A percentile compares a stretch with the other conserved stretches of the same genome.
Evolutionary conservation across 2,113 vertebrate genomes (phyloP).

Genomic region (Poeciliopsis retropinna): DNA sequence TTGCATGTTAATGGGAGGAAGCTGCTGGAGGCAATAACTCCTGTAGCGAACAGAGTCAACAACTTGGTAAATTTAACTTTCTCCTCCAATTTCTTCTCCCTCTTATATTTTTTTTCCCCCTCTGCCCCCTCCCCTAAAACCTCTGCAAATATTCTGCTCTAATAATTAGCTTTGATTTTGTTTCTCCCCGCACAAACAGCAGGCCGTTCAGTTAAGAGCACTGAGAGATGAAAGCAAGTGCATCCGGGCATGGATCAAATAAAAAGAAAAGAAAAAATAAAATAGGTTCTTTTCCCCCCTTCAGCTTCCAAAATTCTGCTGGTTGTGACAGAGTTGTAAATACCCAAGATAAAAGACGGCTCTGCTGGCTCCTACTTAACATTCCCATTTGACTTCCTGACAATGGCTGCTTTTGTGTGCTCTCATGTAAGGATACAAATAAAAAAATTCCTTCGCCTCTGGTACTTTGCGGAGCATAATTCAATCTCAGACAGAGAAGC

Average conservation of each 20-base stretch:
- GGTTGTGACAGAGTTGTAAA: constrained; percentile 71
- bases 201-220: constrained; percentile 53
- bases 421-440: constrained; percentile 48
- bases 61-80: constrained; percentile 65
- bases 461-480: constrained; percentile 58
- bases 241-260: constrained; percentile 62
- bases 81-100: constrained; percentile 32
- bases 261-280: constrained; percentile 6
- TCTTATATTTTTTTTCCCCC: constrained; percentile 25
- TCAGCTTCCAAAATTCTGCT: constrained; percentile 55
- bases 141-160: constrained; percentile 58
- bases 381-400: constrained; percentile 71
- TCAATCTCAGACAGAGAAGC: constrained; percentile 48
- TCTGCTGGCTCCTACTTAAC: constrained; percentile 71
- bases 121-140: constrained; percentile 17
- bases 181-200: constrained; percentile 54
- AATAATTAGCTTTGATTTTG: constrained; percentile 70
- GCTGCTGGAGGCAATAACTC: constrained; percentile 60
- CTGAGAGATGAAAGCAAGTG: constrained; percentile 73
- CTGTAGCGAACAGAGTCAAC: constrained; percentile 47
- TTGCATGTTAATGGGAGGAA: constrained; percentile 36
- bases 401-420: constrained; percentile 56
- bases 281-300: constrained; percentile 33
- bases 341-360: constrained; percentile 73
- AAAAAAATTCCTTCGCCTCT: constrained; percentile 57